phyloP scores from a whole-genome alignment of 1,140 invertebrate species.

The Drosophila sucinea region DNA sequence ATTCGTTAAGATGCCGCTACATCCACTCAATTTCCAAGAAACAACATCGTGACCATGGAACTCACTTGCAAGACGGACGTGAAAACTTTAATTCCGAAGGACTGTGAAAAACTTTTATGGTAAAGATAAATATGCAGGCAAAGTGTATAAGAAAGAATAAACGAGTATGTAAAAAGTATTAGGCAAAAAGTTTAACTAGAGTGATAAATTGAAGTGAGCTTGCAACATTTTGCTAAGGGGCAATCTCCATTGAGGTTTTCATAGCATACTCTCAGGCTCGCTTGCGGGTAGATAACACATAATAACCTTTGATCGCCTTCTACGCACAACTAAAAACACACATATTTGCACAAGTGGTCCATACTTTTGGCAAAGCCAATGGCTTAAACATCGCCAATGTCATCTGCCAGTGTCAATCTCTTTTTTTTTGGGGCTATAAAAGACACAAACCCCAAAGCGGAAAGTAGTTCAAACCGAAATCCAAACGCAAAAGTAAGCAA shows the following conservation, averaged over 20 bases:
- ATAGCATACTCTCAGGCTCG: neutral
- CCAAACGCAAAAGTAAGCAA: constrained; percentile 6
- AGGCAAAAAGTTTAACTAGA: no score
- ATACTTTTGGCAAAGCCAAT: neutral
- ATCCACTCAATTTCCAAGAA: no score
- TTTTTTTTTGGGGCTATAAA: constrained; percentile 6
- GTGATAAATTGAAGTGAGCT: no score
- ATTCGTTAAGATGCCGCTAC: no score
- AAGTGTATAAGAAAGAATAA: no score
- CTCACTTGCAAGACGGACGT: no score
- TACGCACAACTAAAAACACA: neutral
- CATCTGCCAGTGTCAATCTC: constrained; percentile 40
- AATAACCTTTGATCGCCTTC: neutral
- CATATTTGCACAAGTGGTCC: constrained; percentile 3
- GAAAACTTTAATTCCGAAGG: no score
- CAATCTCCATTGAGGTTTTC: neutral
- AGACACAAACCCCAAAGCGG: constrained; percentile 14
- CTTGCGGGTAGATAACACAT: neutral
- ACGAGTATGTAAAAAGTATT: no score
- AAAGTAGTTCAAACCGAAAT: neutral
- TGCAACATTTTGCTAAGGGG: no score
- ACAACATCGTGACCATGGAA: no score
- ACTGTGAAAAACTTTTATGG: no score
- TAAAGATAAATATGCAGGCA: no score
- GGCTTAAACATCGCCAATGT: neutral